phyloP scores from a whole-genome alignment of 2,113 vertebrate genomes.

The Syngnathus typhle region DNA sequence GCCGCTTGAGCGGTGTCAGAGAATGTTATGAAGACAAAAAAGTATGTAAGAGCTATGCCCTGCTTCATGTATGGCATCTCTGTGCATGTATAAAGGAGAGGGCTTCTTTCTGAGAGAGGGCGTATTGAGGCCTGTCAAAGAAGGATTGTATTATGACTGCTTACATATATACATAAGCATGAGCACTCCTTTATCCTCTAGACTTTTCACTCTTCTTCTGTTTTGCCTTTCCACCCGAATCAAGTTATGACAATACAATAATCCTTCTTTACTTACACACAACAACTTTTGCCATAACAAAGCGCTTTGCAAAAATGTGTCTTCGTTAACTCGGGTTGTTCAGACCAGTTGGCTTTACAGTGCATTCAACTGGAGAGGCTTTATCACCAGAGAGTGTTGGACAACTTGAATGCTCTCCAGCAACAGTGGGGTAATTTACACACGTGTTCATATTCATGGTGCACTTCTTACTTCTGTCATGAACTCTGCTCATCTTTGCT shows the following conservation, averaged over 20 bases:
- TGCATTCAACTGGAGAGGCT: constrained; percentile 88
- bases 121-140: constrained; percentile 45
- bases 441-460: neutral
- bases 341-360: constrained; percentile 87
- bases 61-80: constrained; percentile 10
- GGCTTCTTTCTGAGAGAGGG: constrained; percentile 16
- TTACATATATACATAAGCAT: constrained; percentile 60
- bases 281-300: too few species aligned
- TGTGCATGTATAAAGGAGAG: constrained; percentile 9
- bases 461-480: neutral
- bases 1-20: neutral
- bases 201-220: neutral
- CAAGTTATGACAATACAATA: neutral
- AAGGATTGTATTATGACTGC: constrained; percentile 47
- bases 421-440: constrained; percentile 81
- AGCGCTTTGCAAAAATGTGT: neutral
- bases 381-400: constrained; percentile 87
- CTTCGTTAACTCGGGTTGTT: constrained; percentile 12
- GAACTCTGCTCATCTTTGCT: neutral
- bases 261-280: too few species aligned
- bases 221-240: neutral
- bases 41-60: constrained; percentile 22
- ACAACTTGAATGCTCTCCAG: constrained; percentile 87
- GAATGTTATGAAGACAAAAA: neutral
- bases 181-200: constrained; percentile 21